Base-by-base conservation (phyloP, 1,140 invertebrate species). In the Megalonaias nervosa region DNA sequence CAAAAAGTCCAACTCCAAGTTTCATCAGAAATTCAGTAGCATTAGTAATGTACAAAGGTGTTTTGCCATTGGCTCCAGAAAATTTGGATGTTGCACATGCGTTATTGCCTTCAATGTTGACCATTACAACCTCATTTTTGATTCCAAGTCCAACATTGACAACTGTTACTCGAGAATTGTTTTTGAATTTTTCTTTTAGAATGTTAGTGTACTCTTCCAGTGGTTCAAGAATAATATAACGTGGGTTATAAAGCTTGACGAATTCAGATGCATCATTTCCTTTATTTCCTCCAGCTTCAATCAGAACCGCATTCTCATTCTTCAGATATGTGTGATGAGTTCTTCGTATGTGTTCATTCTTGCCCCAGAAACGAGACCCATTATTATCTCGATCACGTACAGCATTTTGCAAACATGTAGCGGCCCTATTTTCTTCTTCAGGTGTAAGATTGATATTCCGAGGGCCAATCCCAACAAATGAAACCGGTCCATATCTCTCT, bases 251-350 rank as follows among this genome's bases (percentile, higher is more conserved):
- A 14, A 78, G 65, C 15, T 66, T 2, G 5, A 73, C 76, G 62
- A 78, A 78, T 59, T 78, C 76, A 17, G 58, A 55, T 11, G 76
- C 76, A 68, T 78, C 76, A 26, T 78, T 66, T 6, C 76, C 76
- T 73, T 68, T 16, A 71, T 78, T 78, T 73, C 76, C 76, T 57
- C 76, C 76, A 60, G 73, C 71, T 62, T 78, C 76, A 5, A 78
- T 72, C 31, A 78, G 19, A 12, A 78, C 76, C 15, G 76, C 76
- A 21, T 56, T 55, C 31, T 78, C 69, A 2, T 31, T 78, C 4
- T 57, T 56, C 4, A 78, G 71, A 59, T 78, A 78, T 0, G n/a
- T 56, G 23, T 78, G 76, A 68, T 78, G 70, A 12, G 65, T 72
- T 11, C 76, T 21, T 57, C 76, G 38, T 12, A 78, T 73, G 1